Evolutionary conservation across 1,140 invertebrate species (phyloP), one percentile per base, ranked within the genome.

Genomic region (Caenorhabditis tropicalis): DNA sequence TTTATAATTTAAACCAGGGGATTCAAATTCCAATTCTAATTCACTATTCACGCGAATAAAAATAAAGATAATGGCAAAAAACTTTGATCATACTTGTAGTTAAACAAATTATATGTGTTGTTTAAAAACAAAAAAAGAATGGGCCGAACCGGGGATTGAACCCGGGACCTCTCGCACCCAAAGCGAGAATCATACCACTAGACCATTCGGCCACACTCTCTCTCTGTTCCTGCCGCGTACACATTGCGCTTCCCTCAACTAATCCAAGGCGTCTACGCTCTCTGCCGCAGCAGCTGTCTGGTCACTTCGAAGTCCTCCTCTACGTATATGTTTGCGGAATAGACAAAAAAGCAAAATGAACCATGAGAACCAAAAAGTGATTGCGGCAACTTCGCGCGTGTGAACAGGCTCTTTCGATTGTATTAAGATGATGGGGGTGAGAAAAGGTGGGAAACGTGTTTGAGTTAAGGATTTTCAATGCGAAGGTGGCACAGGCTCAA

Each of bases 161-260:
- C 85, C 88, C 88, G 89, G 88, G 89, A 86, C 88, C 88, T 89
- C 88, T 89, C 88, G 88, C 88, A 89, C 88, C 88, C 88, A 89
- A 89, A 89, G 88, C 89, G 88, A 89, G 88, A 89, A 89, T 89
- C 88, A 89, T 89, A 89, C 87, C 88, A 89, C 88, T 88, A 88
- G 88, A 90, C 89, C 87, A 88, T 74, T 74, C 65, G 65, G 65
- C 65, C 65, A 74, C 65, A 43, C 24, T 9, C n/a, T 21, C 9
- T 12, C 0, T 15, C 7, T 33, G 1, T 65, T 36, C 31, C 31
- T n/a, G 16, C 0, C 7, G 12, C 19, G 3, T 33, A 65, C 16
- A 65, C 58, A 65, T 19, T 7, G 21, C 27, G 53, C 9, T 10
- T n/a, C 24, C 27, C 0, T n/a, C n/a, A n/a, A n/a, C n/a, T n/a